Base-by-base conservation (phyloP, 2,113 vertebrate species). In the Orcinus orca region DNA sequence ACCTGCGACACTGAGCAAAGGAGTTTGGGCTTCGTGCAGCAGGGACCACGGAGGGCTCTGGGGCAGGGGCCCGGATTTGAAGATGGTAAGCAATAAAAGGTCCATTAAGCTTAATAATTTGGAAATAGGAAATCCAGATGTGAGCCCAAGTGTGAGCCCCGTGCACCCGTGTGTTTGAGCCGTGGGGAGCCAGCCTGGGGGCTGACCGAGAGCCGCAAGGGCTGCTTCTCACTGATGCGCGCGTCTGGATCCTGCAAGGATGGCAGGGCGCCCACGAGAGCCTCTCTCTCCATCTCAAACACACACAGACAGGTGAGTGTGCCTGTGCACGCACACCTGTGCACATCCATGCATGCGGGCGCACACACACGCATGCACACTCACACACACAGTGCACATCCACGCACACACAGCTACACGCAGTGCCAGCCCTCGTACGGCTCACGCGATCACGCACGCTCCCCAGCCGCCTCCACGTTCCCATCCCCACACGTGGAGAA, bases 181-280 rank as follows among this genome's bases (percentile, higher is more conserved):
- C 0, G 0, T 0, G 20, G 0, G 44, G 8, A 9, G 9, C 6
- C 4, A 63, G 38, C 71, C 68, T 5, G 23, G 8, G 18, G 33
- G 1, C 26, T 1, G 70, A 36, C 6, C 0, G 0, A 0, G 7
- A 9, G 17, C 0, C 15, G 2, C 53, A 31, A 5, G 4, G 0
- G 1, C 15, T 7, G 31, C 3, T 26, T 26, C 65, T 44, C 41
- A 6, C 0, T 1, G 33, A 11, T 55, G 21, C 12, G 2, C 8
- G 3, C 0, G 3, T 15, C 55, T 0, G 9, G 29, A 6, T 31
- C 41, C 77, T 44, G 18, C 10, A 4, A 1, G n/a, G 68, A 38
- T 1, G 18, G 15, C 3, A 0, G 25, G 36, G 9, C 1, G 10
- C 38, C 76, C 3, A 1, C 0, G 2, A 70, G 26, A 33, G 15